These are phyloP conservation scores for Oryzias sinensis DNA, from an alignment of 2,797 vertebrate species.

Conservation along the genomic window DNA sequence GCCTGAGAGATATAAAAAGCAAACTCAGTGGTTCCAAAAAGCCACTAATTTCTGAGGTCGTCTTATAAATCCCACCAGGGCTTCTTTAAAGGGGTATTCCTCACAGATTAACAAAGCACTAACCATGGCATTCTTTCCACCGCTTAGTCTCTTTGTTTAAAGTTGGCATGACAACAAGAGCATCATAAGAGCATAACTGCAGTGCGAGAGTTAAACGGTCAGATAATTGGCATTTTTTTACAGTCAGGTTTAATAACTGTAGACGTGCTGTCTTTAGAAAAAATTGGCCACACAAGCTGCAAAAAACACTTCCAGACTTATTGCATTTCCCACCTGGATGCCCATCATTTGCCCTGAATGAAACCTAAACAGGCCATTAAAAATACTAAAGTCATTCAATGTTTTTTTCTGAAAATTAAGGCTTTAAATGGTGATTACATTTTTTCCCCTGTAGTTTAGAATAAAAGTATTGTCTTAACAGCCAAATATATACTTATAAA, in stretches of 20 bases:
- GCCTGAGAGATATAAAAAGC: conserved; percentile 43
- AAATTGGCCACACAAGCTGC: conserved; percentile 20
- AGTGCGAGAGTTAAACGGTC: conserved; percentile 17
- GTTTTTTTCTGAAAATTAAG: too few relatives aligned
- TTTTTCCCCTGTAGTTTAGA: too few relatives aligned
- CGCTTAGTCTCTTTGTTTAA: conserved; percentile 37
- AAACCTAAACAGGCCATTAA: too few relatives aligned
- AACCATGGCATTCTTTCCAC: conserved; percentile 18
- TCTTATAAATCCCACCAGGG: conserved; percentile 27
- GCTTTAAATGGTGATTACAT: too few relatives aligned
- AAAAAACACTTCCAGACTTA: conserved; percentile 6
- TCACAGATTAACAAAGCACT: conserved; percentile 23
- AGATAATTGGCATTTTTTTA: conserved; percentile 36
- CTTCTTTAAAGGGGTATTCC: conserved; percentile 32
- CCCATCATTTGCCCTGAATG: too few relatives aligned
- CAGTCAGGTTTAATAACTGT: conserved; percentile 24
- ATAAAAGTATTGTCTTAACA: too few relatives aligned
- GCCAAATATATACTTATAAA: too few relatives aligned
- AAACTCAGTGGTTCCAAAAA: conserved; percentile 29
- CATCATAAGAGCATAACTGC: conserved; percentile 34
- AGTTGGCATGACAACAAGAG: conserved; percentile 33
- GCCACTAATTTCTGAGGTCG: conserved; percentile 30
- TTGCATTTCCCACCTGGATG: too few relatives aligned
- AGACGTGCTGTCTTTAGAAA: conserved; percentile 11
- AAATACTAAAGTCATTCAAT: too few relatives aligned